Evolutionary conservation across 2,113 vertebrate species (phyloP).

Genomic region (Phrynocephalus versicolor): DNA sequence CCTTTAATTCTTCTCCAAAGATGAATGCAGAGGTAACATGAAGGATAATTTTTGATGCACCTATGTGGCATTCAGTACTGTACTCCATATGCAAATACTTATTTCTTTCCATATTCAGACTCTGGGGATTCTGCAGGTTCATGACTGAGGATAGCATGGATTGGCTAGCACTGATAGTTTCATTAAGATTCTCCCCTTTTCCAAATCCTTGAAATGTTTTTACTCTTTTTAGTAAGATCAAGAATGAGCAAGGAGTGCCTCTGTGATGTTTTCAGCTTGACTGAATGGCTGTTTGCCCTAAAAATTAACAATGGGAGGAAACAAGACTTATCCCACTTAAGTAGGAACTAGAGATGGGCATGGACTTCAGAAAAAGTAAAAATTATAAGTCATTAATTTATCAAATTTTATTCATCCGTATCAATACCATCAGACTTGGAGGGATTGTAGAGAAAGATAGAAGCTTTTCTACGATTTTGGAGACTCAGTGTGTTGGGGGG

Average conservation of each 20-base stretch:
- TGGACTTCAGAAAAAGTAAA: too few species aligned
- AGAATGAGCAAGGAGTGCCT: neutral
- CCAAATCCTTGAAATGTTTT: neutral
- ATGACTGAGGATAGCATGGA: neutral
- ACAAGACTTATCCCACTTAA: neutral
- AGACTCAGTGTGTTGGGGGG: too few species aligned
- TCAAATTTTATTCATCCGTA: too few species aligned
- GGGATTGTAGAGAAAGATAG: too few species aligned
- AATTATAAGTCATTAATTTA: too few species aligned
- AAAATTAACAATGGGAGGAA: neutral
- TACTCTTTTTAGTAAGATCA: neutral
- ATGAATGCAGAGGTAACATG: neutral
- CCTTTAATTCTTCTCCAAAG: neutral
- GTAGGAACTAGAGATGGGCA: neutral
- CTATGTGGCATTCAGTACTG: neutral
- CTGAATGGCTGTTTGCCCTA: neutral
- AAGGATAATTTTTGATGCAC: neutral
- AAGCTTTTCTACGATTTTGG: too few species aligned
- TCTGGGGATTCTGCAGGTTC: neutral
- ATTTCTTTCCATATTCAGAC: neutral
- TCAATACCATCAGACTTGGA: too few species aligned
- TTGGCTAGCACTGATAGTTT: neutral
- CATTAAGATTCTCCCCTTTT: neutral
- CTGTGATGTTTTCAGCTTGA: neutral
- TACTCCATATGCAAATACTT: neutral